Evolutionary conservation across 2,113 vertebrate species (phyloP).

Genomic region (Ellobius talpinus): DNA sequence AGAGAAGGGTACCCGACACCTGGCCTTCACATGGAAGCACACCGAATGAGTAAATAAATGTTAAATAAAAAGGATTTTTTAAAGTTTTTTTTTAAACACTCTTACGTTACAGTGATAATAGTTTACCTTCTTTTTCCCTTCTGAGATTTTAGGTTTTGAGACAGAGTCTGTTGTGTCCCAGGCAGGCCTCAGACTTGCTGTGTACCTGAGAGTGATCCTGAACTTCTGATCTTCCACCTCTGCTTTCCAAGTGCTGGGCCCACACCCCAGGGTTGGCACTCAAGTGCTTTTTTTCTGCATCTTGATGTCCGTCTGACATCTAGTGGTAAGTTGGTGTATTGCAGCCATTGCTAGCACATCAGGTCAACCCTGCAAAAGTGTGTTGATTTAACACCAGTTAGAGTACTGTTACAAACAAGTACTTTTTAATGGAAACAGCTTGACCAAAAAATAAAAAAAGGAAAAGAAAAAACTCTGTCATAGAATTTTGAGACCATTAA

Average conservation of each 20-base stretch:
- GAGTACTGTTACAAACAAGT: background rate
- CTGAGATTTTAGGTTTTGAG: background rate
- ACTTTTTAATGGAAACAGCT: background rate
- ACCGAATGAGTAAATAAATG: background rate
- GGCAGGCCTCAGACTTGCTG: background rate
- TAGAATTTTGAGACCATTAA: background rate
- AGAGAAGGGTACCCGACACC: background rate
- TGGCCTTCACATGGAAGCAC: background rate
- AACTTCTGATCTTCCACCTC: background rate
- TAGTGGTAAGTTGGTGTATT: background rate
- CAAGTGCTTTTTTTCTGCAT: background rate
- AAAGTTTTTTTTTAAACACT: background rate
- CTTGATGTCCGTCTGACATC: slow-evolving; percentile 52
- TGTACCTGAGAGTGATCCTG: background rate
- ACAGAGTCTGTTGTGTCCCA: background rate
- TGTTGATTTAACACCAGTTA: background rate
- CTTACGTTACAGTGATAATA: background rate
- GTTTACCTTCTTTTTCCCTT: background rate
- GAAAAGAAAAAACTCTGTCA: background rate
- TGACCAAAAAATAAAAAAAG: background rate
- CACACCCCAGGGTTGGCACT: accelerated
- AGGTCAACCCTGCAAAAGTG: too few relatives aligned
- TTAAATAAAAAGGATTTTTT: background rate
- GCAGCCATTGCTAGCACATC: background rate
- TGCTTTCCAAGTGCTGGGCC: background rate